A percentile compares a stretch with the other conserved stretches of the same genome.
Conservation (phyloP, 37 sponge, comb jelly and placozoan species). For the Haliclona indistincta region DNA sequence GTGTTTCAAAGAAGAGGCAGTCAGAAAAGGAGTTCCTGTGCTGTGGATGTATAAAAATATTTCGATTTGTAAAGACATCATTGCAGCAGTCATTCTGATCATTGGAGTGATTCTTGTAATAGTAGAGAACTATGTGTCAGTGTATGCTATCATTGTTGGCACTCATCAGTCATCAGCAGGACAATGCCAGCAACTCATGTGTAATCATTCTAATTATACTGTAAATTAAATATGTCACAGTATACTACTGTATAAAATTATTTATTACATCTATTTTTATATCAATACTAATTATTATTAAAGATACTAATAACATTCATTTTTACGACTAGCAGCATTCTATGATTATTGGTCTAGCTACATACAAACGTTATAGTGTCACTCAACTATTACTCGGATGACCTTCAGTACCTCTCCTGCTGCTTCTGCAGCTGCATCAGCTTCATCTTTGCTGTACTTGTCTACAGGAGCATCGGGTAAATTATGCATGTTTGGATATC, state of each 20-base stretch:
- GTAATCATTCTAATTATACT: too few relatives aligned
- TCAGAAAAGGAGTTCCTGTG: neutral
- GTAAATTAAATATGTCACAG: neutral
- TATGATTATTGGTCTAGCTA: too few relatives aligned
- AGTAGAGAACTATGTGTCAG: neutral
- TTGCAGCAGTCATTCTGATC: constrained; percentile 29
- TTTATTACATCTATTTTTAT: neutral
- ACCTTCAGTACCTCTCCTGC: too few relatives aligned
- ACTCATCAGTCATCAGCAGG: too few relatives aligned
- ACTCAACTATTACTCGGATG: too few relatives aligned
- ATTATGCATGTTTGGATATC: neutral
- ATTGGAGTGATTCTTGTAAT: constrained; percentile 20
- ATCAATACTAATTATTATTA: too few relatives aligned
- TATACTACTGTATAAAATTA: neutral
- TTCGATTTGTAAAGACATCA: constrained; percentile 17
- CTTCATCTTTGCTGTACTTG: too few relatives aligned
- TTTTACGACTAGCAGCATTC: too few relatives aligned
- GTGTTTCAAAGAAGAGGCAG: neutral
- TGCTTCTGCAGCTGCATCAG: too few relatives aligned
- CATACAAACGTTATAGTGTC: too few relatives aligned
- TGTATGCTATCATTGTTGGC: neutral
- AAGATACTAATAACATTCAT: too few relatives aligned
- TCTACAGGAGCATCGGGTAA: neutral
- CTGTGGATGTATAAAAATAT: neutral
- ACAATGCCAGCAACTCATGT: too few relatives aligned